These are phyloP conservation scores for Spilarctia lutea DNA, from an alignment of 2,888 invertebrate species.

Conservation along the genomic window DNA sequence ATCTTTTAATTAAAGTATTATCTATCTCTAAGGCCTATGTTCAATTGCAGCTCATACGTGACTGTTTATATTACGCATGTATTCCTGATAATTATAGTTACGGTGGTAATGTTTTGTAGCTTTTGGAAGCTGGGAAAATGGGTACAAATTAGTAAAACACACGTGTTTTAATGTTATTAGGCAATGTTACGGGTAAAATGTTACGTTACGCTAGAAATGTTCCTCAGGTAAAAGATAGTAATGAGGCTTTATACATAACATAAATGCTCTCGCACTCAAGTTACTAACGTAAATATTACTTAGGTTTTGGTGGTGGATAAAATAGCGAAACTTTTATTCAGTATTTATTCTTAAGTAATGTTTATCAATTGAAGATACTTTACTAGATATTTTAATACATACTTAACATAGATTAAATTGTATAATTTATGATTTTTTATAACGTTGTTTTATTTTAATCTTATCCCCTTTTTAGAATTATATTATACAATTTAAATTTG, in stretches of 20 bases:
- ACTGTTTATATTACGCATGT: neutral
- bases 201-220: constrained; percentile 13
- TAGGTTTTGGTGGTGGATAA: constrained; percentile 79
- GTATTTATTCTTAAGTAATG: constrained; percentile 76
- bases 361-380: constrained; percentile 55
- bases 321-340: constrained; percentile 73
- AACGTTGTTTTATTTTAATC: constrained; percentile 61
- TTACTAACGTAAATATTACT: constrained; percentile 74
- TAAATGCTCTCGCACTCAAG: constrained; percentile 59
- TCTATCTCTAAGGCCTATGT: neutral
- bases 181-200: constrained; percentile 2
- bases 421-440: constrained; percentile 69
- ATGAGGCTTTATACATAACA: constrained; percentile 45
- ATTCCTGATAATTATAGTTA: neutral
- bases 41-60: neutral
- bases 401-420: constrained; percentile 62
- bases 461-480: neutral
- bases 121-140: neutral
- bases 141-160: neutral
- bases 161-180: neutral
- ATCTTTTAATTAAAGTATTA: neutral
- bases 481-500: neutral
- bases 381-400: constrained; percentile 69
- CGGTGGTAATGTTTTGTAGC: neutral
- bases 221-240: constrained; percentile 25